These are phyloP conservation scores for Mesodorylaimus sp. DNA, from an alignment of 2,888 invertebrate genomes.

Conservation along the genomic window DNA sequence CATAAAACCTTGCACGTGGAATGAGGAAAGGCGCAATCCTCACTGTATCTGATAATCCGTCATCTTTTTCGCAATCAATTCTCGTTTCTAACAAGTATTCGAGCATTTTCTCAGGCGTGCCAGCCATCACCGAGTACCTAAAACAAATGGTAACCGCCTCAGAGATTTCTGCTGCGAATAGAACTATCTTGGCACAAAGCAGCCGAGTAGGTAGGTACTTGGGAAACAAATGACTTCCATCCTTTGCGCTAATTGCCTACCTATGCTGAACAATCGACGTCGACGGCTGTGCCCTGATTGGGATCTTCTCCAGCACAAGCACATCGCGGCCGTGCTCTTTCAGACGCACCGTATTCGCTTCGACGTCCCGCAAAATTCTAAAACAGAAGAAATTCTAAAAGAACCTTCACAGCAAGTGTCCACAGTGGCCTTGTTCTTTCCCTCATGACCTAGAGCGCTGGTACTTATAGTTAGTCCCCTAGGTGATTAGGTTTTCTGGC, in stretches of 20 bases:
- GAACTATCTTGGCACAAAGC: neutral
- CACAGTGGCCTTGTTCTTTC: too few species aligned
- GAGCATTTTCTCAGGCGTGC: conserved; percentile 63
- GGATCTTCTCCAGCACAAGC: conserved; percentile 50
- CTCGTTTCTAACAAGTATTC: conserved; percentile 64
- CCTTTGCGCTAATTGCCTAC: too few species aligned
- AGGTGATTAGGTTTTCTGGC: too few species aligned
- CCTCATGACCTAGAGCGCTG: too few species aligned
- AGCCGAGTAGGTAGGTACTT: neutral
- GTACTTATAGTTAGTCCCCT: too few species aligned
- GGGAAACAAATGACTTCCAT: neutral
- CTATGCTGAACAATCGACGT: neutral
- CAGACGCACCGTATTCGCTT: conserved; percentile 64
- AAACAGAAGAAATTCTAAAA: conserved; percentile 10
- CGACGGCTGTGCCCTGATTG: neutral
- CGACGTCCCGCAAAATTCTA: conserved; percentile 45
- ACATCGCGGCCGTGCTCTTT: conserved; percentile 68
- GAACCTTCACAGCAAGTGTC: too few species aligned
- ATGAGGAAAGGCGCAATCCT: neutral
- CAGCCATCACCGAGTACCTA: conserved; percentile 68
- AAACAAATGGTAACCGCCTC: conserved; percentile 6
- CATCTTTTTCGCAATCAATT: conserved; percentile 40
- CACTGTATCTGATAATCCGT: conserved; percentile 6
- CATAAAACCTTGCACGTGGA: conserved; percentile 42
- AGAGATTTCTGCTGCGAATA: neutral